Evolutionary conservation across 2,888 invertebrate species (phyloP).

Genomic region (Tipula unca): DNA sequence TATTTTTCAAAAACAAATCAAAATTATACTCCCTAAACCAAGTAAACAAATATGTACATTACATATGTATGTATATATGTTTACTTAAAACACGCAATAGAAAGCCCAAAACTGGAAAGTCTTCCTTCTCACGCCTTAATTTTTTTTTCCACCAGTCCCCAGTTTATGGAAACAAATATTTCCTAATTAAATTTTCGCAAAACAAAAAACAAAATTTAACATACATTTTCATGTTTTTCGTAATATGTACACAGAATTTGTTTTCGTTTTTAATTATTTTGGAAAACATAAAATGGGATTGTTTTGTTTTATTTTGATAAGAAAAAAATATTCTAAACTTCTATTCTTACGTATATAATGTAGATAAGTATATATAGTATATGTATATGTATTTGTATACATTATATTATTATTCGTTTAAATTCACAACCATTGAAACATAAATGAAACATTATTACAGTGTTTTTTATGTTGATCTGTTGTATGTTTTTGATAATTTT

Average conservation of each 20-base stretch:
- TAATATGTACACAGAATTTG: not conserved
- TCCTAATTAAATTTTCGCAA: not conserved
- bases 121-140: no score
- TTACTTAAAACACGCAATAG: not conserved
- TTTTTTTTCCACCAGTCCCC: not conserved
- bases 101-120: not conserved
- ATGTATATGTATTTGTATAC: not conserved
- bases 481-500: not conserved
- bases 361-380: not conserved
- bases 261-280: not conserved
- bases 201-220: not conserved
- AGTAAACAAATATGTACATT: not conserved
- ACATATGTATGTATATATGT: not conserved
- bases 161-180: not conserved
- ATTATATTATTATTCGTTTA: no score
- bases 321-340: not conserved
- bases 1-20: not conserved
- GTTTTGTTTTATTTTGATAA: not conserved
- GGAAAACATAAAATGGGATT: conserved; percentile 3
- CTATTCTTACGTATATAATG: not conserved
- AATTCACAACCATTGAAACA: not conserved
- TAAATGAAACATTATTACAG: not conserved
- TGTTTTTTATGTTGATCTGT: not conserved
- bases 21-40: not conserved
- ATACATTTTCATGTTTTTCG: not conserved